Conservation (phyloP, 2,113 vertebrate species). For the Podarcis cretensis region DNA sequence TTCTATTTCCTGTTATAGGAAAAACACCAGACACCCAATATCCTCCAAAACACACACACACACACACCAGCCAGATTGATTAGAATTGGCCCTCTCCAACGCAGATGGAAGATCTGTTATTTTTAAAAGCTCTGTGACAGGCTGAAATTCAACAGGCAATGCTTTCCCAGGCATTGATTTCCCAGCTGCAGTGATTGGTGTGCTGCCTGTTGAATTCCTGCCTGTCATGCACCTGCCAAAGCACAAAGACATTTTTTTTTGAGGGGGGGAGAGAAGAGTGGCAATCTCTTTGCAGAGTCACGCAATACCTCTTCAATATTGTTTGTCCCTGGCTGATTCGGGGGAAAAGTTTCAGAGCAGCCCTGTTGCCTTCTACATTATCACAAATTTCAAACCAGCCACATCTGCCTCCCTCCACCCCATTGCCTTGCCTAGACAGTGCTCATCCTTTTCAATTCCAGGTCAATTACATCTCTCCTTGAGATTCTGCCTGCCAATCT, state of each 20-base stretch:
- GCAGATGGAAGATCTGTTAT: not conserved
- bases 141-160: not conserved
- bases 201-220: not conserved
- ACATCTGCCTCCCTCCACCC: not conserved
- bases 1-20: not conserved
- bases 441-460: slow-evolving; percentile 8
- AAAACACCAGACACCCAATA: not conserved
- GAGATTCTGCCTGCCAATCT: slow-evolving; percentile 6
- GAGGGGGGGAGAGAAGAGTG: not conserved
- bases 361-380: not conserved
- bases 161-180: not conserved
- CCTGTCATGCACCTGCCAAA: not conserved
- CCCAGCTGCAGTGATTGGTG: too few species aligned
- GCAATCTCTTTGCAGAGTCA: not conserved
- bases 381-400: not conserved
- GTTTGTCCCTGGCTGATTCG: not conserved
- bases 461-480: not conserved
- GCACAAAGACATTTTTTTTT: too few species aligned
- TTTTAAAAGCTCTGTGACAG: not conserved
- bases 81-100: not conserved
- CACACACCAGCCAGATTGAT: not conserved
- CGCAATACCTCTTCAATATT: not conserved
- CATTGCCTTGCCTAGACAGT: too few species aligned
- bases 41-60: not conserved
- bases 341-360: not conserved